Evolutionary conservation across 2,888 invertebrate genomes (phyloP), one percentile per base, ranked within the genome.

Genomic region (Bombyx huttoni): DNA sequence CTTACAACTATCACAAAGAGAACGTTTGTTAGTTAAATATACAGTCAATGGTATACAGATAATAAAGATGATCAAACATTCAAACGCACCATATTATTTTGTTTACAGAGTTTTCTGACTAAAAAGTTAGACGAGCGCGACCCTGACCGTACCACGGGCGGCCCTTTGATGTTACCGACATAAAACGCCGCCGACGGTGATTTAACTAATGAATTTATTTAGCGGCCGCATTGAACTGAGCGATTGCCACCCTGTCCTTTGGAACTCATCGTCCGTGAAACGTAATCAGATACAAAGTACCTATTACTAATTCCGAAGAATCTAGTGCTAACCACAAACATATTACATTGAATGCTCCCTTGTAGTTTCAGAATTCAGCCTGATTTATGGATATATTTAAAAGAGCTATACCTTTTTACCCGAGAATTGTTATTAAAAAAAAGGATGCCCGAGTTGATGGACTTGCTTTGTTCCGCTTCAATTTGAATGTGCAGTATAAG

Each of bases 131-230:
- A 67, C 76, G 77, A 79, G 78, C 75, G 78, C 78, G 81, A 83
- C 83, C 84, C 79, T 70, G 80, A 80, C 75, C 63, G 78, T 77
- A 77, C 78, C 73, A 78, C 75, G 68, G 67, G 62, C 63, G 62
- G 72, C 67, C 78, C 85, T 89, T 89, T 89, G 88, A 89, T 77
- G 84, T 83, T 73, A 75, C 89, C 89, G 89, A 87, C 88, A 87
- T 81, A 82, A 87, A 87, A 81, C 78, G 86, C 85, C 83, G 88
- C 89, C 87, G 81, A 79, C 85, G 81, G 85, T 85, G 86, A 88
- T 89, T 89, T 89, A 83, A 89, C 89, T 89, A 89, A 89, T 89
- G 89, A 89, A 89, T 89, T 89, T 89, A 89, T 89, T 89, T 89
- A 89, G 86, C 84, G 81, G 85, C 78, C 75, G 71, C 74, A 74